Conservation (phyloP, 2,113 vertebrate genomes). For the Cephalopterus ornatus region DNA sequence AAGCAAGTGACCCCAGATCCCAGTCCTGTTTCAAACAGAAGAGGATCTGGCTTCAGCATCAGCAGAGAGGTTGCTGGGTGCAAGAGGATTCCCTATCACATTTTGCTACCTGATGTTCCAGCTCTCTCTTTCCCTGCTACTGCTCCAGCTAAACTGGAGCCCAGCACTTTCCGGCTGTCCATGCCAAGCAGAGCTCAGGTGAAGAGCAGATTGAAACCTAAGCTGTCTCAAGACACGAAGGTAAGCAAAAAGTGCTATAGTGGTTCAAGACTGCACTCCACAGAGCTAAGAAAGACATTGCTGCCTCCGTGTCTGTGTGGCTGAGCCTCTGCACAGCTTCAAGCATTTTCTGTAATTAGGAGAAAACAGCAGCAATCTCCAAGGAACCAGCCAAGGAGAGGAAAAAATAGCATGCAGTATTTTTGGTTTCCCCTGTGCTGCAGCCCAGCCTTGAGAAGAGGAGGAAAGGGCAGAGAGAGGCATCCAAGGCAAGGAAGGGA, state of each 20-base stretch:
- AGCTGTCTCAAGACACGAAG: neutral
- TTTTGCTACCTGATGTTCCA: neutral
- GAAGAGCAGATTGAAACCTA: neutral
- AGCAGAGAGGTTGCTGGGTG: neutral
- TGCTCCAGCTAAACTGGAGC: neutral
- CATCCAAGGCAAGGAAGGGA: neutral
- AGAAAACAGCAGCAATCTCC: neutral
- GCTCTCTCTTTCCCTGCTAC: neutral
- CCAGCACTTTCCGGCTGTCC: fast-evolving
- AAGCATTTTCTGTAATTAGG: neutral
- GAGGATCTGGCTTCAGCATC: neutral
- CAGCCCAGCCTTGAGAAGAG: neutral
- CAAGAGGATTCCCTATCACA: neutral
- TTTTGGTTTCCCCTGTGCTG: neutral
- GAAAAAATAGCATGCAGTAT: neutral
- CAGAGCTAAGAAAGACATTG: slow-evolving; percentile 8
- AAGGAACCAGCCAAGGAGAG: neutral
- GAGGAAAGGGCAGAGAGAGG: neutral
- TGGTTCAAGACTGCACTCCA: slow-evolving; percentile 40
- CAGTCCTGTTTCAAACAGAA: neutral
- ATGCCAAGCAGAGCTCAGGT: neutral
- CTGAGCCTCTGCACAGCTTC: neutral
- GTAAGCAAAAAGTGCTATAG: neutral
- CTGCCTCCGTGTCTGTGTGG: neutral
- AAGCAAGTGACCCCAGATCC: fast-evolving